Evolutionary conservation across 2,888 invertebrate genomes (phyloP), one percentile per base, ranked within the genome.

Genomic region (Drosophila fulvimacula): DNA sequence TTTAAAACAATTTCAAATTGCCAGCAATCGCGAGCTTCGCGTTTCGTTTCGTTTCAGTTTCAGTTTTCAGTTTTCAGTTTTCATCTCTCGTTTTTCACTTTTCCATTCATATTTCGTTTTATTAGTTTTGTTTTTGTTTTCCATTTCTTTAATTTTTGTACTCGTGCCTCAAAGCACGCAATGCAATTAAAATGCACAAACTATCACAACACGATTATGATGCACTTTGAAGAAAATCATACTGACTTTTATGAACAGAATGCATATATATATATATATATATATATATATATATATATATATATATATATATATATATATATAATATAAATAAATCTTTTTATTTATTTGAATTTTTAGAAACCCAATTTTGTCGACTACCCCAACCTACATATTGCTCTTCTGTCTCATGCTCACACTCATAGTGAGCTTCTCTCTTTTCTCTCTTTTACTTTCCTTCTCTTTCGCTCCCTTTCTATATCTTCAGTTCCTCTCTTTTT

Each of bases 1-100:
- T 82, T 82, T 82, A 71, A 88, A 88, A 88, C 79, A 84, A 81
- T 82, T 82, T 81, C 69, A 69, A 75, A 73, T 64, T 64, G 52
- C 62, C 64, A 59, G 52, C 69, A 63, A 60, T 56, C 68, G 83
- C 57, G 44, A 64, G 34, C 39, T 64, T 30, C 51, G 49, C n/a
- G 21, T 11, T 65, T 41, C n/a, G 21, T 11, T 65, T 41, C 48
- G n/a, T 30, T 55, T 34, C 51, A 19, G 21, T 34, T 51, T 4
- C 38, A 41, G 39, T 51, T 56, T 56, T 21, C 24, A 30, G 44
- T 51, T 56, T 55, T 15, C 19, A 30, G 34, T 41, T 56, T 44
- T 10, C 21, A 44, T 39, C 56, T 55, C 62, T 39, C 44, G 24
- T 27, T 34, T 64, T 42, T 49, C 44, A 9, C 11, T 41, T 62